Conservation (phyloP, 2,797 vertebrate genomes). For the Platyrinchus mystaceus region DNA sequence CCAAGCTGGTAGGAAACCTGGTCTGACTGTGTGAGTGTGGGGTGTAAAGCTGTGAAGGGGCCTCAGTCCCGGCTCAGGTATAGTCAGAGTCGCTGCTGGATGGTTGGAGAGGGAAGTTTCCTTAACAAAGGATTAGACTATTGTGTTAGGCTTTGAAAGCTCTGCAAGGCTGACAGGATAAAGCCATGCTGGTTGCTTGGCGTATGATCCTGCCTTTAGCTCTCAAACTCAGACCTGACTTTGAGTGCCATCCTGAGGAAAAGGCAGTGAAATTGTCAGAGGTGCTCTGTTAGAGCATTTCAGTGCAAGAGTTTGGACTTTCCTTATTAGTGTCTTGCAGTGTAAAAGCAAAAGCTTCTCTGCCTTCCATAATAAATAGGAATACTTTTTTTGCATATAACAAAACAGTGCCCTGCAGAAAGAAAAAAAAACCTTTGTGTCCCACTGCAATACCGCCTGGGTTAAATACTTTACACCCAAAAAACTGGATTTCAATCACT, state of each 20-base stretch:
- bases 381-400: not conserved
- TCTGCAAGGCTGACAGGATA: not conserved
- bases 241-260: not conserved
- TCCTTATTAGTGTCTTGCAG: not conserved
- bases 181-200: not conserved
- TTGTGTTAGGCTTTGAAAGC: not conserved
- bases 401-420: not conserved
- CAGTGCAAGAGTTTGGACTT: not conserved
- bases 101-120: fast-evolving
- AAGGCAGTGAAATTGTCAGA: not conserved
- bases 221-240: not conserved
- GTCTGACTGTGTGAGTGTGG: no score
- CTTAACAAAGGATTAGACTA: not conserved
- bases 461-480: not conserved
- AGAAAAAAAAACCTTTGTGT: not conserved
- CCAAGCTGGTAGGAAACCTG: not conserved
- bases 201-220: not conserved
- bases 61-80: fast-evolving
- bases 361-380: not conserved
- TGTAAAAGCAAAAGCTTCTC: not conserved
- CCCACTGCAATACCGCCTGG: not conserved
- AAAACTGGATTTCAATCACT: fast-evolving
- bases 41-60: not conserved
- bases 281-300: not conserved
- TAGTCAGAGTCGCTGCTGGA: not conserved